These are phyloP conservation scores for Ochlodes sylvanus DNA, from an alignment of 2,888 invertebrate genomes.

Conservation along the genomic window DNA sequence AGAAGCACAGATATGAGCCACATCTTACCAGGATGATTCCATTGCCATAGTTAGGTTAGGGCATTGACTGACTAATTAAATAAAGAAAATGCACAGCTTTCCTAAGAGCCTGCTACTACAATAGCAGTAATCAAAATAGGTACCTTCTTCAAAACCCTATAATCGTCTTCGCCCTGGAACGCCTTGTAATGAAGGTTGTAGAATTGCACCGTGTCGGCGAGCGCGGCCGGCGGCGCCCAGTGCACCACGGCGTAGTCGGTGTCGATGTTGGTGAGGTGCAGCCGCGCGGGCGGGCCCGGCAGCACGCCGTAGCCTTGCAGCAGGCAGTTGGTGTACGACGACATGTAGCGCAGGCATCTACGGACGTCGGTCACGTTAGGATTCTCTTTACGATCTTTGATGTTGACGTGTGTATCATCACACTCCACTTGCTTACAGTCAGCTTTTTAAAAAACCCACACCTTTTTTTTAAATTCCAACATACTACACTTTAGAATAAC, in stretches of 20 bases:
- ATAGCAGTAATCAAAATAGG: not conserved
- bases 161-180: slow-evolving; percentile 82
- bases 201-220: slow-evolving; percentile 89
- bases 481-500: no score
- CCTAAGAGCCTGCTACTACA: no score
- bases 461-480: no score
- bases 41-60: no score
- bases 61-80: no score
- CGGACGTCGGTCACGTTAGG: slow-evolving; percentile 1
- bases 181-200: slow-evolving; percentile 87
- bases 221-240: slow-evolving; percentile 89
- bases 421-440: no score
- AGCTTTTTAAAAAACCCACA: no score
- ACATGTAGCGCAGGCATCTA: slow-evolving; percentile 92
- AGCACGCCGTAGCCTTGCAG: slow-evolving; percentile 94
- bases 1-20: no score
- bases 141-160: slow-evolving; percentile 82
- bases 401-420: no score
- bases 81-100: no score
- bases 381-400: no score
- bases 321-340: slow-evolving; percentile 91
- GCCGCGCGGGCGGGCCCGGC: slow-evolving; percentile 88
- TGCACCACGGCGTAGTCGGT: slow-evolving; percentile 91
- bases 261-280: slow-evolving; percentile 90
- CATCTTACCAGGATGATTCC: no score